phyloP scores from a whole-genome alignment of 1,140 invertebrate species.

The Sipha flava region DNA sequence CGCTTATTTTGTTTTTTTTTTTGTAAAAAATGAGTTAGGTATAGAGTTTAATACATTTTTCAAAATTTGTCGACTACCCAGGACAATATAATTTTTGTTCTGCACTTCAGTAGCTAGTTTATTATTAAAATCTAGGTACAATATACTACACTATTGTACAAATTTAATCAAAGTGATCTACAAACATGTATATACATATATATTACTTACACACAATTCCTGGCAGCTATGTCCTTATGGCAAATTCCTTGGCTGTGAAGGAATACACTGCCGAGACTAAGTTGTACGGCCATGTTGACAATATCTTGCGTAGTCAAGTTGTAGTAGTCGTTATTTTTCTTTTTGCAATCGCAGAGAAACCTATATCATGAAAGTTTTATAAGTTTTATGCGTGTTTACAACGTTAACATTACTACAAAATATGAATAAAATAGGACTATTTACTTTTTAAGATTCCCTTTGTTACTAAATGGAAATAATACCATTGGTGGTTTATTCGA shows the following conservation, averaged over 20 bases:
- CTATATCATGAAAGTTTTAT: constrained; percentile 42
- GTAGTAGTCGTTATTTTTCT: constrained; percentile 44
- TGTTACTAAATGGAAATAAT: constrained; percentile 67
- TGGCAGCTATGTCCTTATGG: constrained; percentile 78
- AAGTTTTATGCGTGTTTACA: not conserved
- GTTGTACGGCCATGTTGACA: constrained; percentile 80
- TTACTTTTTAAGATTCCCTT: constrained; percentile 83
- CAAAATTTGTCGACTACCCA: too few relatives aligned
- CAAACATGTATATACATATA: not conserved
- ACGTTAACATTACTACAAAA: not conserved
- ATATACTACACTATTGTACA: too few relatives aligned
- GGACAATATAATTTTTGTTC: too few relatives aligned
- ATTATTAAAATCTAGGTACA: not conserved
- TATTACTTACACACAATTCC: constrained; percentile 78
- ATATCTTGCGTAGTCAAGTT: constrained; percentile 67
- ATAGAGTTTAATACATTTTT: too few relatives aligned
- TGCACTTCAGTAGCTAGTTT: too few relatives aligned
- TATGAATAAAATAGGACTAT: not conserved
- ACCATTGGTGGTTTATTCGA: constrained; percentile 63
- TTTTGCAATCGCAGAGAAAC: constrained; percentile 56
- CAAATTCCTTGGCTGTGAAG: constrained; percentile 78
- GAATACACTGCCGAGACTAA: constrained; percentile 75
- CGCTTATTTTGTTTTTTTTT: too few relatives aligned
- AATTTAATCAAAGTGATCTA: too few relatives aligned
- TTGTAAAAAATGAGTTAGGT: too few relatives aligned